Percentiles rank a stretch among this genome's conserved stretches.
Evolutionary conservation across 2,797 vertebrate genomes (phyloP).

Genomic region (Myripristis murdjan): DNA sequence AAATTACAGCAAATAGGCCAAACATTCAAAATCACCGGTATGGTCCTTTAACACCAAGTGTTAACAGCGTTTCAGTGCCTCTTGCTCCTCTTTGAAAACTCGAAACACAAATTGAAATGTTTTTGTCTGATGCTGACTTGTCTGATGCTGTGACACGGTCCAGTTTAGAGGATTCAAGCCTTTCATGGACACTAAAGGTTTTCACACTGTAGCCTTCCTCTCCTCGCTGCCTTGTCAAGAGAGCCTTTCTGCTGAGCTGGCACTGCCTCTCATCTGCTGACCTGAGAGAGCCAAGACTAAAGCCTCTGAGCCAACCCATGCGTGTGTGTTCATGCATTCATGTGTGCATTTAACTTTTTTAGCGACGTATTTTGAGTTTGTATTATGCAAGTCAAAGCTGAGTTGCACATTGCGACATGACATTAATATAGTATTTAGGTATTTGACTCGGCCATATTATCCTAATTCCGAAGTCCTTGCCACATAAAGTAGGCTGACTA

Average conservation of each 20-base stretch:
- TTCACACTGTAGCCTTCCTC: constrained; percentile 24
- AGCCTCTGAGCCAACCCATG: constrained; percentile 13
- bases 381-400: too few species aligned
- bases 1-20: too few species aligned
- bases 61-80: too few species aligned
- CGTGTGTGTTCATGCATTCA: constrained; percentile 12
- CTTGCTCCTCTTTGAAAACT: background rate
- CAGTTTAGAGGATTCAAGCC: constrained; percentile 11
- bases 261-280: constrained; percentile 37
- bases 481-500: background rate
- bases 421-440: background rate
- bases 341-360: background rate
- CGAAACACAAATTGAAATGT: background rate
- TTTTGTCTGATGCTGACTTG: background rate
- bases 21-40: too few species aligned
- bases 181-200: constrained; percentile 9
- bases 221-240: constrained; percentile 35
- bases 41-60: too few species aligned
- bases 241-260: constrained; percentile 53
- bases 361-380: too few species aligned
- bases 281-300: constrained; percentile 22
- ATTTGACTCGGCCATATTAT: constrained; percentile 8
- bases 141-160: background rate
- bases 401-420: too few species aligned
- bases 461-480: background rate